A percentile compares a stretch with the other conserved stretches of the same genome.
These are phyloP conservation scores for Lepus oiostolus DNA, from an alignment of 2,797 vertebrate species.

Conservation along the genomic window DNA sequence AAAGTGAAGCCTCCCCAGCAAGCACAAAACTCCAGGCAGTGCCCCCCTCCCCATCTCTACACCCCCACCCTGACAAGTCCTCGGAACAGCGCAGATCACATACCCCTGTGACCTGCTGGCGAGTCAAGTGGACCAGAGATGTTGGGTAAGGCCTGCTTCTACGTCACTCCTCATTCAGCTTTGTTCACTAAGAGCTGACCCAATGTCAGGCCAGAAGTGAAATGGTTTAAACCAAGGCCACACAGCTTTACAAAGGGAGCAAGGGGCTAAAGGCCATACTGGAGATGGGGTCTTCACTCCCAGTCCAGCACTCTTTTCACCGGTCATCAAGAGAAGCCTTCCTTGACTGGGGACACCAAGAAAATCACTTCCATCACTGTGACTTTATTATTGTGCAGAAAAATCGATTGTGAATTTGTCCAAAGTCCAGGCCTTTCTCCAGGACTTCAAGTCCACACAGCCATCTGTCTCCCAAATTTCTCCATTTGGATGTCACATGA, in stretches of 20 bases:
- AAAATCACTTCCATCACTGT: slow-evolving; percentile 7
- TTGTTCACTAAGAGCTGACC: background rate
- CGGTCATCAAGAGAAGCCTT: background rate
- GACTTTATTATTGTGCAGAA: background rate
- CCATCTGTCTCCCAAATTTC: background rate
- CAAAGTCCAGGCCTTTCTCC: background rate
- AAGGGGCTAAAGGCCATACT: background rate
- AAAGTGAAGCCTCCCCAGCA: background rate
- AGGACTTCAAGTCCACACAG: background rate
- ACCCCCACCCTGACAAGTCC: background rate
- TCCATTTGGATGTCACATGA: background rate
- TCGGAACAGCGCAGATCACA: background rate
- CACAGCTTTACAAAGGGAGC: background rate
- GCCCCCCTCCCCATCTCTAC: accelerated
- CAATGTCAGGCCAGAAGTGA: background rate
- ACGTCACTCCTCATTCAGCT: background rate
- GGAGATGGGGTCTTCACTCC: background rate
- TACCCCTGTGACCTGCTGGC: background rate
- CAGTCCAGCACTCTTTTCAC: background rate
- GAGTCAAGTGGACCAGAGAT: background rate
- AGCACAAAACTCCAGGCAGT: background rate
- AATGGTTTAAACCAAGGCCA: background rate
- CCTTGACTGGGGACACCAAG: background rate
- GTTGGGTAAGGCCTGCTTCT: background rate
- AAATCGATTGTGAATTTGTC: background rate